Percentiles rank a stretch among this genome's conserved stretches.
Conservation (phyloP, 1,140 invertebrate species). For the Drosophila carrolli region DNA sequence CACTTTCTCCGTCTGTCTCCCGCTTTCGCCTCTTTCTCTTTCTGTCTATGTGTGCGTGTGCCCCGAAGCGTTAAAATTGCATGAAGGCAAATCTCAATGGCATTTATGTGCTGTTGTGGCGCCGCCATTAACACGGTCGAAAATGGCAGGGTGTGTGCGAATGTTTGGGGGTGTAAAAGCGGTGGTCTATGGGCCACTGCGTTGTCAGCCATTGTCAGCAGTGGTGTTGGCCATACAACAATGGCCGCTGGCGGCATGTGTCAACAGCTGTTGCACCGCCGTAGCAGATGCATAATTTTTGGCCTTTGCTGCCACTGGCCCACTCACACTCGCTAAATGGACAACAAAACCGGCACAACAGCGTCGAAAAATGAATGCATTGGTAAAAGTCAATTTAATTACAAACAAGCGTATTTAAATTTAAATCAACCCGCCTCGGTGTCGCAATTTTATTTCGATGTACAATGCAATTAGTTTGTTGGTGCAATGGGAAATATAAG, state of each 20-base stretch:
- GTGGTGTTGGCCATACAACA: slow-evolving; percentile 64
- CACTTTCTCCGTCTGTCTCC: slow-evolving; percentile 6
- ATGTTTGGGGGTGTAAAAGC: not conserved
- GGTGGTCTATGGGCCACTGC: slow-evolving; percentile 2
- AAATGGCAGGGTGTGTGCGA: not conserved
- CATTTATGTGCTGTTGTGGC: slow-evolving; percentile 45
- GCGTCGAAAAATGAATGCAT: slow-evolving; percentile 21
- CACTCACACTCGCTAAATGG: slow-evolving; percentile 5
- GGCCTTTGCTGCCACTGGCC: slow-evolving; percentile 24
- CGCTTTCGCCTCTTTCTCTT: not conserved
- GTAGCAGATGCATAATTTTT: slow-evolving; percentile 66
- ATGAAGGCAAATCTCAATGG: slow-evolving; percentile 70
- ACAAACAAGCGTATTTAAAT: slow-evolving; percentile 64
- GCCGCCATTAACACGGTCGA: slow-evolving; percentile 41
- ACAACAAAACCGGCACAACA: slow-evolving; percentile 14
- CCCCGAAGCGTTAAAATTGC: slow-evolving; percentile 71
- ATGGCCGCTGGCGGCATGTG: slow-evolving; percentile 63
- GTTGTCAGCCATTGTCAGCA: slow-evolving; percentile 51
- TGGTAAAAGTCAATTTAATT: slow-evolving; percentile 77
- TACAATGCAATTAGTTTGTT: slow-evolving; percentile 31
- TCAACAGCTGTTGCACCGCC: slow-evolving; percentile 68
- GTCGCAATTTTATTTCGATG: slow-evolving; percentile 22
- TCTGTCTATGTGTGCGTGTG: slow-evolving; percentile 28
- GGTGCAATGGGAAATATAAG: not conserved
- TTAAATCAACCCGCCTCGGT: slow-evolving; percentile 56